Evolutionary conservation across 2,797 vertebrate genomes (phyloP), one percentile per base, ranked within the genome.

Genomic region (Loriculus beryllinus): DNA sequence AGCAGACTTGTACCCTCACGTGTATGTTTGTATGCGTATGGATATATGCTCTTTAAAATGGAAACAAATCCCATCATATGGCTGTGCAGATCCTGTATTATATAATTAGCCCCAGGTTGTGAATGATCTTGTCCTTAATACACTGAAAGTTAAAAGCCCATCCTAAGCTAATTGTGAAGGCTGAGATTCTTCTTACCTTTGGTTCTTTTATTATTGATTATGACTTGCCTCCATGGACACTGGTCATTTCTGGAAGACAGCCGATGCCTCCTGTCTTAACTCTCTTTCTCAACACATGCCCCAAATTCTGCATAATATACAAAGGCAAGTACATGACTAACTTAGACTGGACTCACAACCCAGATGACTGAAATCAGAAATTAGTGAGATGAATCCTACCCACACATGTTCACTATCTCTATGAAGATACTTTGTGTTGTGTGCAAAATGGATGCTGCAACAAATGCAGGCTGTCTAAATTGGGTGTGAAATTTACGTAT

Each of bases 351-450:
- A 39, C 11, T 56, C 18, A 35, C 6, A 35, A 56, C 74, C 86
- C 31, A 76, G 39, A 31, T 52, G 0, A 57, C 17, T 65, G 37
- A 83, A 80, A 43, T 60, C 29, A 37, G 5, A 86, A 83, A 33
- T 63, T n/a, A 29, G 3, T 37, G 29, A 83, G 10, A 2, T 56
- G 65, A 86, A 81, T 78, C 26, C 37, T 68, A 26, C 9, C 22
- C 10, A 25, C 52, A 7, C 23, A 37, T 2, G 14, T 52, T 71
- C 1, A 0, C 25, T 70, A 18, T 26, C 20, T 63, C 18, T 40
- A 12, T 0, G 0, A 4, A 70, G 31, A 42, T 3, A 12, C 4
- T 45, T 60, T 15, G 2, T 33, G 26, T 21, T 45, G 12, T 1
- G 5, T 35, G 13, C 22, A 70, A 78, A 88, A 69, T 25, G 9